phyloP scores from a whole-genome alignment of 2,888 invertebrate genomes.

The Dyspetes luteomarginatus region DNA sequence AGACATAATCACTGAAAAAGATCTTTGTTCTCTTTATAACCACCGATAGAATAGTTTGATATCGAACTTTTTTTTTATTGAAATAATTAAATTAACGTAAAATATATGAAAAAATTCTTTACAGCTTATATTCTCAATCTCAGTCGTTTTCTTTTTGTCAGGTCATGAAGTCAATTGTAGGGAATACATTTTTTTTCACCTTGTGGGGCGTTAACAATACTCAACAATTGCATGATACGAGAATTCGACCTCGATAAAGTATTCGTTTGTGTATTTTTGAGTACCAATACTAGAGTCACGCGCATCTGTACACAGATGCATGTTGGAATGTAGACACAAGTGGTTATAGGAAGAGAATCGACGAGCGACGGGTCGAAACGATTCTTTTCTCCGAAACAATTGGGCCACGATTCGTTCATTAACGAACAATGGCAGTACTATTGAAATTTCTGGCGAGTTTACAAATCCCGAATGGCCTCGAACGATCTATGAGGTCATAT shows the following conservation, averaged over 20 bases:
- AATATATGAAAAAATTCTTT: too few species aligned
- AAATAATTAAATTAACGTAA: too few species aligned
- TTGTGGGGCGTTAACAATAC: constrained; percentile 1
- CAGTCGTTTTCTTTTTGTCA: not conserved
- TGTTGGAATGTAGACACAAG: not conserved
- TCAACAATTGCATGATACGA: not conserved
- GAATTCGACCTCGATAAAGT: not conserved
- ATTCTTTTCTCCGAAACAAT: constrained; percentile 45
- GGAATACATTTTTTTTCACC: not conserved
- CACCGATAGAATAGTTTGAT: too few species aligned
- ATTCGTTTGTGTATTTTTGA: too few species aligned
- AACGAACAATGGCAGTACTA: constrained; percentile 59
- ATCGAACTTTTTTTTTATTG: too few species aligned
- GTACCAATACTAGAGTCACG: too few species aligned
- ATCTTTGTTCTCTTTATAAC: too few species aligned
- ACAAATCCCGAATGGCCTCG: constrained; percentile 46
- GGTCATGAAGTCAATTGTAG: not conserved
- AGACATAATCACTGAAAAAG: too few species aligned
- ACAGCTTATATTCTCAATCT: not conserved
- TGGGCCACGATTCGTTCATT: constrained; percentile 59
- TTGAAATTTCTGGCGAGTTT: constrained; percentile 65
- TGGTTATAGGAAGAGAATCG: constrained; percentile 23
- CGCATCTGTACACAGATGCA: not conserved
- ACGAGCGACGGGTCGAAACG: constrained; percentile 36
- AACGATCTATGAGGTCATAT: not conserved